Base-by-base conservation (phyloP, 1,140 invertebrate species). In the Ceratina australensis region DNA sequence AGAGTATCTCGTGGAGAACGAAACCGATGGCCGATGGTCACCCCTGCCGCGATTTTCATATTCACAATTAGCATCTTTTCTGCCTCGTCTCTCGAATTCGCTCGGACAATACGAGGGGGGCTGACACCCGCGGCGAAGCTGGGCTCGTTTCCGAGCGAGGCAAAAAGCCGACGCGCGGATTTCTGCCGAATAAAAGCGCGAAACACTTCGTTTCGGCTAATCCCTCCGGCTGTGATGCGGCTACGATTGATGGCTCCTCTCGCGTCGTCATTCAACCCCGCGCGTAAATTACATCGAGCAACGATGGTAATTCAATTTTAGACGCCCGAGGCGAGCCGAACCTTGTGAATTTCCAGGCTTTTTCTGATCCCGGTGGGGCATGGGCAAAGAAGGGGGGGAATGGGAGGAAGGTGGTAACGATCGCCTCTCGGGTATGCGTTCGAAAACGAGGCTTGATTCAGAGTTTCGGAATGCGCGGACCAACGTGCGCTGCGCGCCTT, bases 401-500 rank as follows among this genome's bases (percentile, higher is more conserved):
- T 1, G 12, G 18, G 3, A 26, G 2, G 12, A 52, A 33, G 56
- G 1, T 59, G 50, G 15, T 13, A 56, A 28, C 59, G 47, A 50
- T 20, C 26, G 24, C 26, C 47, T 57, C 61, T 26, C 56, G 56
- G 75, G 26, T 59, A 52, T 10, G 12, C 54, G 33, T 42, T 66
- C 42, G 56, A 74, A 66, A 54, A 49, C 50, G 60, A 59, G 47
- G 75, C 3, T 79, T 78, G 86, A 87, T 75, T 81, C 86, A 83
- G 80, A 81, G 81, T 80, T 85, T 79, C 82, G 88, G 88, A 88
- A 89, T 88, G 87, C 81, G 33, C 33, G 33, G 33, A 42, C 33
- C 33, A 42, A 71, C 76, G 67, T 71, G 68, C 78, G 73, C 79
- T 80, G 66, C 80, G 80, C 77, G 80, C 83, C 78, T 73, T 65